Evolutionary conservation across 64 coral and sea anemone species (phyloP).

Genomic region (Pocillopora damicornis): DNA sequence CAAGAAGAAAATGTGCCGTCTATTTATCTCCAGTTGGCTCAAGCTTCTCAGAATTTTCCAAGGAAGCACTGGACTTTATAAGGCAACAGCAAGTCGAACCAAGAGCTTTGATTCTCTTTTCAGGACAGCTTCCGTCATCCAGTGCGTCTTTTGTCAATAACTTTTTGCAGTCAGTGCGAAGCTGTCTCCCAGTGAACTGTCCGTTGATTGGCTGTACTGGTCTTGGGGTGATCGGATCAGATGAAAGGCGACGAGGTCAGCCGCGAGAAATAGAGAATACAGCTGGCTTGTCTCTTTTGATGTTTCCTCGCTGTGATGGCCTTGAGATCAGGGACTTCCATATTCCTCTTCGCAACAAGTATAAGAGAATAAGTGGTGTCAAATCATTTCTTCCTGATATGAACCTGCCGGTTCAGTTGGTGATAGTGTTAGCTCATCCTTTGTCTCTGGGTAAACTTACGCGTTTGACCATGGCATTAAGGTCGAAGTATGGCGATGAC

Average conservation of each 20-base stretch:
- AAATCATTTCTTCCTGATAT: slow-evolving; percentile 58
- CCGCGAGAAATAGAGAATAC: not conserved
- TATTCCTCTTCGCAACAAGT: slow-evolving; percentile 64
- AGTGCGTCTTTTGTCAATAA: slow-evolving; percentile 2
- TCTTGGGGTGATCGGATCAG: slow-evolving; percentile 34
- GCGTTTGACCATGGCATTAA: slow-evolving; percentile 46
- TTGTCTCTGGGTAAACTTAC: slow-evolving; percentile 65
- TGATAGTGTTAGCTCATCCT: slow-evolving; percentile 50
- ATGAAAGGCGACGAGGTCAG: not conserved
- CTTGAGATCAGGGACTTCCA: slow-evolving; percentile 34
- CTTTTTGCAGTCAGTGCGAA: slow-evolving; percentile 15
- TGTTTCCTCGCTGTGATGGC: slow-evolving; percentile 38
- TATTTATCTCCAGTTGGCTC: slow-evolving; percentile 23
- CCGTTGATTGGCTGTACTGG: slow-evolving; percentile 38
- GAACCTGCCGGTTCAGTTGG: slow-evolving; percentile 42
- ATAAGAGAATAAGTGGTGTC: slow-evolving; percentile 51
- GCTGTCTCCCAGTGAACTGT: slow-evolving; percentile 34
- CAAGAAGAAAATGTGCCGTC: slow-evolving; percentile 51
- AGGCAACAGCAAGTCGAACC: slow-evolving; percentile 6
- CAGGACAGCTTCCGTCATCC: slow-evolving; percentile 10
- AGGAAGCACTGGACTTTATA: slow-evolving; percentile 14
- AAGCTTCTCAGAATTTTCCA: slow-evolving; percentile 19
- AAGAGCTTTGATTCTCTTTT: slow-evolving; percentile 32
- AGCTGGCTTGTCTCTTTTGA: slow-evolving; percentile 27
- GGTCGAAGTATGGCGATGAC: slow-evolving; percentile 50